phyloP scores from a whole-genome alignment of 2,113 vertebrate species.

The Argyrosomus japonicus region DNA sequence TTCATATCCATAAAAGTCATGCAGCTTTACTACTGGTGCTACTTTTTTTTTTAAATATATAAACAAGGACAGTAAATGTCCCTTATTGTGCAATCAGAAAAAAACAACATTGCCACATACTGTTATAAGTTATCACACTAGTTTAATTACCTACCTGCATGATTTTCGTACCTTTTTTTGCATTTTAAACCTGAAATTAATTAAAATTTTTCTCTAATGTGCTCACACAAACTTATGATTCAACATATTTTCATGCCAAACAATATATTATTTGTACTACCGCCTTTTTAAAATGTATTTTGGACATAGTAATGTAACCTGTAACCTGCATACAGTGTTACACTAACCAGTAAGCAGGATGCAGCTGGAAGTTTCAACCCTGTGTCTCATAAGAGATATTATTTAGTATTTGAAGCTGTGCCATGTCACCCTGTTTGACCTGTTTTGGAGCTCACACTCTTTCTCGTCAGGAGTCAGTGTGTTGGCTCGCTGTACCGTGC shows the following conservation, averaged over 20 bases:
- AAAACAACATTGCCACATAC: not conserved
- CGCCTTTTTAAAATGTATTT: not conserved
- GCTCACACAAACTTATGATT: not conserved
- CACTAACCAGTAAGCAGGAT: not conserved
- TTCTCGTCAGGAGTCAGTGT: not conserved
- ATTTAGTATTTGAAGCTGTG: constrained; percentile 7
- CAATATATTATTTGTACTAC: not conserved
- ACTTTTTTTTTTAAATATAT: not conserved
- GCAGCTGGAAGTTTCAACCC: constrained; percentile 26
- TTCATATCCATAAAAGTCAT: too few relatives aligned
- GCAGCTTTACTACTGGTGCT: not conserved
- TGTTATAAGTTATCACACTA: not conserved
- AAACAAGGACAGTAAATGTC: not conserved
- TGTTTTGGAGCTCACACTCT: constrained; percentile 21
- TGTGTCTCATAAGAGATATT: not conserved
- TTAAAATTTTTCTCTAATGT: not conserved
- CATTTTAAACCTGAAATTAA: not conserved
- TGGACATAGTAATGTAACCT: not conserved
- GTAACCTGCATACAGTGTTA: not conserved
- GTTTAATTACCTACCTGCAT: not conserved
- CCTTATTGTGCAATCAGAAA: constrained; percentile 13
- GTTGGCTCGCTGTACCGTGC: constrained; percentile 13
- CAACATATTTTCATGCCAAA: not conserved
- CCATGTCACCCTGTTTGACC: constrained; percentile 56
- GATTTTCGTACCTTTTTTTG: not conserved